Evolutionary conservation across 2,888 invertebrate genomes (phyloP), one percentile per base, ranked within the genome.

Genomic region (Syrista parreyssii): DNA sequence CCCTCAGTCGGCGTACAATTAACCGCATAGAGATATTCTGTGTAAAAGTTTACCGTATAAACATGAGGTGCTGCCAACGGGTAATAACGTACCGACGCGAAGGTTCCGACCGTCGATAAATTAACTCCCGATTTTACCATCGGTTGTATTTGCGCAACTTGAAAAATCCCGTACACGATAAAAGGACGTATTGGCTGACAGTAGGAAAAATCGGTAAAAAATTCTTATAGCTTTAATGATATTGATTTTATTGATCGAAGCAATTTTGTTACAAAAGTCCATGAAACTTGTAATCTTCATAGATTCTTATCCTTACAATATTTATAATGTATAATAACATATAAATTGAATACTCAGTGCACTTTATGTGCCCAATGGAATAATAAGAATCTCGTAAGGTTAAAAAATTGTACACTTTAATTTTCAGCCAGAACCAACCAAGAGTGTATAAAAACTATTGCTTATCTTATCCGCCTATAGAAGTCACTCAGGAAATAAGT

Each of bases 261-360:
- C 83, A 83, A 84, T 86, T 83, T 83, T 81, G 83, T 84, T 83
- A 87, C 85, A 87, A 87, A 88, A 87, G 81, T 88, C 79, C 80
- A 82, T 85, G 79, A 78, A 83, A 80, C 80, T 79, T 40, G 75
- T 80, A 79, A 81, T 80, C 81, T 76, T 82, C 76, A 76, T 79
- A 23, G 15, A 55, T 55, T 55, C 78, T 81, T 77, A 81, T 83
- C 73, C 72, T 76, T 77, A 77, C 80, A 73, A 80, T 71, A 78
- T 79, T 78, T 74, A 81, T 75, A 77, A 79, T 77, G 79, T 78
- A 78, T 76, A 82, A 78, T 82, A 82, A 82, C 76, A 79, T 79
- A 82, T 81, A 79, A 82, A 78, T 77, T 75, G 77, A 83, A 76
- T 81, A 83, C 75, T 78, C 80, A 80, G 80, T 74, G 23, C 55